Conservation (phyloP, 1,140 invertebrate genomes). For the Polypedilum pembai region DNA sequence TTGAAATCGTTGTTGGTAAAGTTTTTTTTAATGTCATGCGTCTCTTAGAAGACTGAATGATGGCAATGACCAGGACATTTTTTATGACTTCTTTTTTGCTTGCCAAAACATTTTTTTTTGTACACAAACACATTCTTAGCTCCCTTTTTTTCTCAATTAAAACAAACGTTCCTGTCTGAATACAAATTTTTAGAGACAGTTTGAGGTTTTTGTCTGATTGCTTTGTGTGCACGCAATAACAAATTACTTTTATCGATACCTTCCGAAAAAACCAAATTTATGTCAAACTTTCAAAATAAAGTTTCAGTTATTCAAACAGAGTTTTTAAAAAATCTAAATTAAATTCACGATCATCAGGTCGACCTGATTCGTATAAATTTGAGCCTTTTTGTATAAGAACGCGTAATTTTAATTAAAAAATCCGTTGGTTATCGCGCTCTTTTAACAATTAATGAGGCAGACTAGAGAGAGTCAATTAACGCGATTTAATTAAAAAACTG, state of each 20-base stretch:
- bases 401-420: not conserved
- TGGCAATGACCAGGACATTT: constrained; percentile 2
- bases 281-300: no score
- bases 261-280: no score
- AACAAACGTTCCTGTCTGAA: not conserved
- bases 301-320: no score
- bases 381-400: no score
- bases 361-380: no score
- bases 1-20: no score
- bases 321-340: no score
- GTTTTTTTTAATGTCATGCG: no score
- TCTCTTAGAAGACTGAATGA: not conserved
- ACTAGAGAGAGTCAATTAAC: constrained; percentile 5
- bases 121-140: not conserved
- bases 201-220: not conserved
- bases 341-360: no score
- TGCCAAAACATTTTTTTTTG: not conserved
- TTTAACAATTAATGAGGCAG: not conserved
- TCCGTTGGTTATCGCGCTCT: not conserved
- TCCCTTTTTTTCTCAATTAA: constrained; percentile 1
- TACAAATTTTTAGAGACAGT: constrained; percentile 4
- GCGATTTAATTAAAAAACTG: constrained; percentile 9
- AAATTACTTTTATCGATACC: no score
- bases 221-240: not conserved
- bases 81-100: constrained; percentile 1